phyloP scores from a whole-genome alignment of 2,888 invertebrate genomes.

The Rhagonycha lutea region DNA sequence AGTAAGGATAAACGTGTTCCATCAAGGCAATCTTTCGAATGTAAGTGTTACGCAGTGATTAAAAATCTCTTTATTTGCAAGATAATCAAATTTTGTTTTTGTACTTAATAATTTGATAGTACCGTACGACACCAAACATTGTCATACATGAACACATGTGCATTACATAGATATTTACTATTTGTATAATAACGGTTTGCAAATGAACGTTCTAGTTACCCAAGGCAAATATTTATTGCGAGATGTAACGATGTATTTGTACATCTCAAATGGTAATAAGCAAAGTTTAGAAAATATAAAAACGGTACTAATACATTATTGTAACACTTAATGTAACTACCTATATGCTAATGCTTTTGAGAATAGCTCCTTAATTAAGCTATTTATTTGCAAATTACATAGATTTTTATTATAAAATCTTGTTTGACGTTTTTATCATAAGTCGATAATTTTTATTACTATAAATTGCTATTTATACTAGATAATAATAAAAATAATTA shows the following conservation, averaged over 20 bases:
- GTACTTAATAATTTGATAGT: background rate
- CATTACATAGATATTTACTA: background rate
- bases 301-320: background rate
- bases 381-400: background rate
- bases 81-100: background rate
- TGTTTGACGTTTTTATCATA: background rate
- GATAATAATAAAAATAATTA: background rate
- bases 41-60: background rate
- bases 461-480: background rate
- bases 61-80: background rate
- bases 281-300: background rate
- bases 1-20: background rate
- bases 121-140: constrained; percentile 2
- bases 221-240: constrained; percentile 11
- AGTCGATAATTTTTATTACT: background rate
- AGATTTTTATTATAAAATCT: background rate
- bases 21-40: background rate
- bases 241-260: constrained; percentile 1
- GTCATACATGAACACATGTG: background rate
- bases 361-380: background rate
- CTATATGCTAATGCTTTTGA: background rate
- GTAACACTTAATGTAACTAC: background rate
- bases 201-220: constrained; percentile 7
- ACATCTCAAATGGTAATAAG: background rate
- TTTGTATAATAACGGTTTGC: constrained; percentile 11